Evolutionary conservation across 2,888 invertebrate species (phyloP).

Genomic region (Cerceris rybyensis): DNA sequence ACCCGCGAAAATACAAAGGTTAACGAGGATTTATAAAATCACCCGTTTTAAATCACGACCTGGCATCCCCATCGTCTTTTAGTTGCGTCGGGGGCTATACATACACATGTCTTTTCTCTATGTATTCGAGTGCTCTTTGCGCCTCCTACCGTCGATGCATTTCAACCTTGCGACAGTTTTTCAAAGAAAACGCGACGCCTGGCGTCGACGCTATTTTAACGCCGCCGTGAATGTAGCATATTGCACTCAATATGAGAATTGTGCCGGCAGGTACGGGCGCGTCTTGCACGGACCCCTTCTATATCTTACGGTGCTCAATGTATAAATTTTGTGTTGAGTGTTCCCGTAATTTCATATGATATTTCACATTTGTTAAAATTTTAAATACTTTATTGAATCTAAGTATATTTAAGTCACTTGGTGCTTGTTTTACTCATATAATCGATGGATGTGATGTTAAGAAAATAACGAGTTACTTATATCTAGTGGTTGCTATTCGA

Average conservation of each 20-base stretch:
- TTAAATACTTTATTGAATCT: not conserved
- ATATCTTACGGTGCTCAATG: not conserved
- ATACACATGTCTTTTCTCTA: not conserved
- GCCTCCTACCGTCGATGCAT: slow-evolving; percentile 32
- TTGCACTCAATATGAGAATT: not conserved
- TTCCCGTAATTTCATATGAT: not conserved
- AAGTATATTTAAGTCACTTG: not conserved
- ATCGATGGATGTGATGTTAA: not conserved
- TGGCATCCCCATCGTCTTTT: slow-evolving; percentile 14
- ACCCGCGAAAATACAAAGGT: slow-evolving; percentile 24
- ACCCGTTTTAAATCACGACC: slow-evolving; percentile 10
- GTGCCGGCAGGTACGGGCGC: not conserved
- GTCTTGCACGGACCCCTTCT: slow-evolving; percentile 10
- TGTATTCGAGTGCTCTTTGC: slow-evolving; percentile 29
- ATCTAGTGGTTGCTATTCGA: too few species aligned
- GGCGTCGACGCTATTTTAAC: slow-evolving; percentile 34
- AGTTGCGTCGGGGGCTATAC: slow-evolving; percentile 7
- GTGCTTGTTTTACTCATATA: not conserved
- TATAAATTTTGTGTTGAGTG: not conserved
- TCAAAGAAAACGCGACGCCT: slow-evolving; percentile 37
- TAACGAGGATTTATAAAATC: slow-evolving; percentile 5
- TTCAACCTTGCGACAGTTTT: slow-evolving; percentile 33
- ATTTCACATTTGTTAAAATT: not conserved
- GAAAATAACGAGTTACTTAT: not conserved
- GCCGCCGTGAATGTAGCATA: slow-evolving; percentile 39